Percentiles rank a stretch among this genome's conserved stretches.
Evolutionary conservation across 2,113 vertebrate species (phyloP).

Genomic region (Mustela nigripes): DNA sequence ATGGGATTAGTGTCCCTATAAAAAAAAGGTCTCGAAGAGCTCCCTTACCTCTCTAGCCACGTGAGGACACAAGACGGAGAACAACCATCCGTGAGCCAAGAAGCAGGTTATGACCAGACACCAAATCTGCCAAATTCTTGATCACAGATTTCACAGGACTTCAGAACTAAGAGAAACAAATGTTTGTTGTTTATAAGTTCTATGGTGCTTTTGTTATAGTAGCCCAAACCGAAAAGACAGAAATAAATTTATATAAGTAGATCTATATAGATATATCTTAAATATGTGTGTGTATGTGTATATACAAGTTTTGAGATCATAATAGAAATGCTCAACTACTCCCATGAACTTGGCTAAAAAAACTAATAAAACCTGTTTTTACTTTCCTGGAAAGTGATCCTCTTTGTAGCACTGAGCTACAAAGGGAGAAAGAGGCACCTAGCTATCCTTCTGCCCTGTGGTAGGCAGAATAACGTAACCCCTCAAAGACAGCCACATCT

Average conservation of each 20-base stretch:
- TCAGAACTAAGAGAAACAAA: neutral
- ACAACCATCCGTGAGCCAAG: neutral
- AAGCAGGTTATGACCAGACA: neutral
- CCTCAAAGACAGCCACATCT: neutral
- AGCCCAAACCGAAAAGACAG: neutral
- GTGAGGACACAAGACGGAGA: neutral
- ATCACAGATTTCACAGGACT: neutral
- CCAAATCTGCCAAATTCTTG: neutral
- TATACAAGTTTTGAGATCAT: neutral
- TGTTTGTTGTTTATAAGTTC: no score
- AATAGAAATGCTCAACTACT: neutral
- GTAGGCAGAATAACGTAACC: neutral
- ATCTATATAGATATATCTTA: neutral
- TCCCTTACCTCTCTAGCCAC: neutral
- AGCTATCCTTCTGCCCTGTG: neutral
- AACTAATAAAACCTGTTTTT: neutral
- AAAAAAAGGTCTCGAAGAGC: neutral
- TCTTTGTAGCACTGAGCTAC: neutral
- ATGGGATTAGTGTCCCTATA: neutral
- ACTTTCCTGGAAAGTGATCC: neutral
- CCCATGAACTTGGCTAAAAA: neutral
- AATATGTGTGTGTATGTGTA: neutral
- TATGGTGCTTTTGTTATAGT: neutral
- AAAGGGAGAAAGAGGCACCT: neutral
- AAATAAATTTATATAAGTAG: neutral